phyloP scores from a whole-genome alignment of 2,888 invertebrate species.

The Campopleginae sp. region DNA sequence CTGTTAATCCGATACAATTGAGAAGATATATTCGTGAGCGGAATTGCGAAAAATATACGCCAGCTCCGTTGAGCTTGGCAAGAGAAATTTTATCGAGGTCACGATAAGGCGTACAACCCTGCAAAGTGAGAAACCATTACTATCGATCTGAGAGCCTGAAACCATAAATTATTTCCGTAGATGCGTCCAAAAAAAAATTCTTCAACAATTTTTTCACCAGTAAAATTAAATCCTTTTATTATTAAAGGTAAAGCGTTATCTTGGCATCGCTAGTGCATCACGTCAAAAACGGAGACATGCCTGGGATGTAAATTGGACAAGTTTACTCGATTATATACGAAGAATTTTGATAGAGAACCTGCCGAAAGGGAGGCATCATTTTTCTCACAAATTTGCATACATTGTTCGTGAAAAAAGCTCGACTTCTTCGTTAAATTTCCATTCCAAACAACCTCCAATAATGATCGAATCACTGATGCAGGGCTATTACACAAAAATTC shows the following conservation, averaged over 20 bases:
- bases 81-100: not conserved
- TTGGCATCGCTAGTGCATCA: not conserved
- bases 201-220: not conserved
- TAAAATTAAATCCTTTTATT: not conserved
- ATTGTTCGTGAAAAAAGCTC: not conserved
- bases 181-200: not conserved
- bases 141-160: not conserved
- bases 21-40: not conserved
- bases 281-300: not conserved
- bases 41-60: not conserved
- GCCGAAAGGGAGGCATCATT: not conserved
- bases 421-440: not conserved
- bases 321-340: not conserved
- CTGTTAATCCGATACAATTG: not conserved
- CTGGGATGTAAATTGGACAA: not conserved
- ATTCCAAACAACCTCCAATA: not conserved
- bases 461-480: not conserved
- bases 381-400: not conserved
- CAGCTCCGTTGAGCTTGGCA: not conserved
- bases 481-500: not conserved
- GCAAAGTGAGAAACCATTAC: not conserved
- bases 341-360: not conserved
- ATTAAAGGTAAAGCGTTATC: not conserved
- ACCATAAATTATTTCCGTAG: not conserved
- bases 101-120: not conserved